Evolutionary conservation across 2,888 invertebrate genomes (phyloP).

Genomic region (Volucella bombylans): DNA sequence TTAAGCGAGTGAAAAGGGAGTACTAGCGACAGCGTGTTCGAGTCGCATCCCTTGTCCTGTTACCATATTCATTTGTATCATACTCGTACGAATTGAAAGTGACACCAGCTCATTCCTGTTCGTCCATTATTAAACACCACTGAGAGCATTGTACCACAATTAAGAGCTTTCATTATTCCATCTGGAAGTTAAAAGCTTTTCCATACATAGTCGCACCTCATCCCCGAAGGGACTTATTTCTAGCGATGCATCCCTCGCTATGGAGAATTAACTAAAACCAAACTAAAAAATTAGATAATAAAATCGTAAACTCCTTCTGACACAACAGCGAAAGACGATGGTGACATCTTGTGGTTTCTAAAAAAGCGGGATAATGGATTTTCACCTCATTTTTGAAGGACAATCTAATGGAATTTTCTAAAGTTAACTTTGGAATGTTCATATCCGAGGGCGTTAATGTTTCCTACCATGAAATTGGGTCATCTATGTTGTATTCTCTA

Average conservation of each 20-base stretch:
- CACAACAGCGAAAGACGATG: not conserved
- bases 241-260: conserved; percentile 47
- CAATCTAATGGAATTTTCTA: conserved; percentile 12
- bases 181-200: conserved; percentile 54
- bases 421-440: conserved; percentile 49
- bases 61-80: conserved; percentile 60
- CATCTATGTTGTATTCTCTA: conserved; percentile 65
- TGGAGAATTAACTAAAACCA: conserved; percentile 46
- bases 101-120: conserved; percentile 47
- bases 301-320: conserved; percentile 16
- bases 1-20: conserved; percentile 13
- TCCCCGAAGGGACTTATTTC: conserved; percentile 35
- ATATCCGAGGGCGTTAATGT: conserved; percentile 51
- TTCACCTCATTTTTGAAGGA: not conserved
- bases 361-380: conserved; percentile 9
- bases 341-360: conserved; percentile 41
- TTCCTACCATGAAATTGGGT: conserved; percentile 59
- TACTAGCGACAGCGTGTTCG: conserved; percentile 23
- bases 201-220: conserved; percentile 22
- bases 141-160: conserved; percentile 62
- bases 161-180: conserved; percentile 47
- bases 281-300: conserved; percentile 1
- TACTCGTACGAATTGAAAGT: conserved; percentile 49
- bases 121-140: conserved; percentile 42
- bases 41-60: conserved; percentile 61